These are phyloP conservation scores for Drosophila pseudotalamancana DNA, from an alignment of 2,888 invertebrate genomes.

Conservation along the genomic window DNA sequence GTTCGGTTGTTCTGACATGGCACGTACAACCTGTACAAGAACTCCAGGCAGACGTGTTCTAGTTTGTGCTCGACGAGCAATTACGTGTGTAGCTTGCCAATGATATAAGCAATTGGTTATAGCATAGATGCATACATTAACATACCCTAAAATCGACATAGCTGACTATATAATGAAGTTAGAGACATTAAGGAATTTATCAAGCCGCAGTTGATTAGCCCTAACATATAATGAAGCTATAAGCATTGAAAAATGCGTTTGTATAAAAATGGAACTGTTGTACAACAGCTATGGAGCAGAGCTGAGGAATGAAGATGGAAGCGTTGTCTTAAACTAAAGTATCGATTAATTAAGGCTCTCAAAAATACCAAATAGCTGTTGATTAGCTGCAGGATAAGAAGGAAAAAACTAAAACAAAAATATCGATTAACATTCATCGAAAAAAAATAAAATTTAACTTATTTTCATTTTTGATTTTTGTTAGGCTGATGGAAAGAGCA, in stretches of 20 bases:
- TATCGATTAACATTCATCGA: background rate
- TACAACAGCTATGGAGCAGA: background rate
- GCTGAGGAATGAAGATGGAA: background rate
- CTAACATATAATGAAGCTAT: no score
- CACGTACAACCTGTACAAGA: conserved; percentile 59
- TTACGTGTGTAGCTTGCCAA: conserved; percentile 69
- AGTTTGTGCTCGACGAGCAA: conserved; percentile 59
- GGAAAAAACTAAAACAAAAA: no score
- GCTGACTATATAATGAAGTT: background rate
- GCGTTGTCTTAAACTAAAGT: background rate
- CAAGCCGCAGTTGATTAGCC: no score
- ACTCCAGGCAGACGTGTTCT: conserved; percentile 65
- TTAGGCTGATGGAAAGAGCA: conserved; percentile 20
- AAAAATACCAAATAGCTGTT: no score
- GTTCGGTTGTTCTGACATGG: conserved; percentile 49
- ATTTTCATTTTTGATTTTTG: no score
- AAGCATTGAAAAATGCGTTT: background rate
- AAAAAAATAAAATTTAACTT: no score
- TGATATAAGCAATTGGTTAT: conserved; percentile 35
- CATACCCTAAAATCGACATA: conserved; percentile 24
- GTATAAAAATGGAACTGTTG: background rate
- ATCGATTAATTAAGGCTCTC: no score
- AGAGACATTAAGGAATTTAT: background rate
- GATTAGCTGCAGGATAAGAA: no score
- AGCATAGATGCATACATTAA: conserved; percentile 46